Percentiles rank a stretch among this genome's conserved stretches.
These are phyloP conservation scores for Glyptemys insculpta DNA, from an alignment of 2,797 vertebrate genomes.

Conservation along the genomic window DNA sequence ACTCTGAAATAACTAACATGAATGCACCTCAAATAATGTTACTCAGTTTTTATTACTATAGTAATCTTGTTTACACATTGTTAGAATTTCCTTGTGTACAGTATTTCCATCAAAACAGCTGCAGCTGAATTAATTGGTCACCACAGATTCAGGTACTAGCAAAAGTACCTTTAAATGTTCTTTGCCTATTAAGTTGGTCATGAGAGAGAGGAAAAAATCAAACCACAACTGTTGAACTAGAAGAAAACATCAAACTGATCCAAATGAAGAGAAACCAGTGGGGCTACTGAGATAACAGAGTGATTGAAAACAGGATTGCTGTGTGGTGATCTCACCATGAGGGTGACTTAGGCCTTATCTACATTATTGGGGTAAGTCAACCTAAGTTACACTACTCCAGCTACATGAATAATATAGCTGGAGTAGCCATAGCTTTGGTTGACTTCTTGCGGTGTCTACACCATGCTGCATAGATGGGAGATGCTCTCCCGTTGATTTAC, in stretches of 20 bases:
- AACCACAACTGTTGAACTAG: background rate
- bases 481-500: too few species aligned
- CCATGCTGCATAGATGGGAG: too few species aligned
- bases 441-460: too few species aligned
- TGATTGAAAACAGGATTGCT: constrained; percentile 61
- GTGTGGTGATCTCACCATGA: constrained; percentile 63
- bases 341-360: background rate
- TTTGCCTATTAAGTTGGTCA: constrained; percentile 13
- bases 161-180: background rate
- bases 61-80: constrained; percentile 28
- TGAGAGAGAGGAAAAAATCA: constrained; percentile 9
- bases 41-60: constrained; percentile 43
- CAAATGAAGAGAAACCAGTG: constrained; percentile 15
- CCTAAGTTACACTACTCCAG: too few species aligned
- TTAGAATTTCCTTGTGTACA: constrained; percentile 33
- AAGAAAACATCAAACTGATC: background rate
- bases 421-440: too few species aligned
- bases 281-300: constrained; percentile 44
- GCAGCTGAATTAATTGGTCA: background rate
- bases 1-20: background rate
- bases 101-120: constrained; percentile 4
- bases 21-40: background rate
- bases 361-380: too few species aligned
- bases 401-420: too few species aligned
- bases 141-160: background rate